A percentile compares a stretch with the other conserved stretches of the same genome.
Evolutionary conservation across 1,140 invertebrate genomes (phyloP).

Genomic region (Chionoecetes opilio): DNA sequence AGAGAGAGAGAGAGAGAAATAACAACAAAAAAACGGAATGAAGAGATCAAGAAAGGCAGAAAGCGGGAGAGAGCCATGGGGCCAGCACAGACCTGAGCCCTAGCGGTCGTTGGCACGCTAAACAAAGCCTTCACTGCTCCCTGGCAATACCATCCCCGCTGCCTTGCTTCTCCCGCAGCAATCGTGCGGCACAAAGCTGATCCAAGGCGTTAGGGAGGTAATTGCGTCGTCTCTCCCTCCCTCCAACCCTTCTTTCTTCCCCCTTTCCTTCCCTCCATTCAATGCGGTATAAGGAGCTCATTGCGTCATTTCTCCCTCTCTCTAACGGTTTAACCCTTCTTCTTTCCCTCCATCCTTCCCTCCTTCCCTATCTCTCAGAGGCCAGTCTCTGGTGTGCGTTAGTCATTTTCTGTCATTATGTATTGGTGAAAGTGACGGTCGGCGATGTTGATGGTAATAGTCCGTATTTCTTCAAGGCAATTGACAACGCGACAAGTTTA

Average conservation of each 20-base stretch:
- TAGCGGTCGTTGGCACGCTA: conserved; percentile 15
- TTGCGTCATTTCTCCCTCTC: too few relatives aligned
- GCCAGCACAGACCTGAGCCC: not conserved
- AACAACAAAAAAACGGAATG: too few relatives aligned
- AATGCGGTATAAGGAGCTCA: too few relatives aligned
- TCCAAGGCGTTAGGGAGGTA: not conserved
- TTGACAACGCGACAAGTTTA: too few relatives aligned
- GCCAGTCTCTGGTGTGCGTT: not conserved
- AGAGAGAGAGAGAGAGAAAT: too few relatives aligned
- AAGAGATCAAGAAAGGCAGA: too few relatives aligned
- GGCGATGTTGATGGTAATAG: too few relatives aligned
- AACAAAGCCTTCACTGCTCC: not conserved
- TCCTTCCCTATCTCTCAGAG: not conserved
- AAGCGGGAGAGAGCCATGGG: not conserved
- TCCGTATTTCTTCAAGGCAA: too few relatives aligned
- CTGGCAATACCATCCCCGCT: not conserved
- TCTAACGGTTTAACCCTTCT: too few relatives aligned
- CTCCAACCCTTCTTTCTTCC: not conserved
- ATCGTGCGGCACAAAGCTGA: conserved; percentile 3
- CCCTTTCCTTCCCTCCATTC: not conserved
- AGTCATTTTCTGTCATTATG: not conserved
- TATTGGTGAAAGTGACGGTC: too few relatives aligned
- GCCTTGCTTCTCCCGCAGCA: not conserved
- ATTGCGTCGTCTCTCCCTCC: not conserved
- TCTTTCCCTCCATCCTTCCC: too few relatives aligned